Conservation (phyloP, 2,888 invertebrate species). For the Pollenia labialis region DNA sequence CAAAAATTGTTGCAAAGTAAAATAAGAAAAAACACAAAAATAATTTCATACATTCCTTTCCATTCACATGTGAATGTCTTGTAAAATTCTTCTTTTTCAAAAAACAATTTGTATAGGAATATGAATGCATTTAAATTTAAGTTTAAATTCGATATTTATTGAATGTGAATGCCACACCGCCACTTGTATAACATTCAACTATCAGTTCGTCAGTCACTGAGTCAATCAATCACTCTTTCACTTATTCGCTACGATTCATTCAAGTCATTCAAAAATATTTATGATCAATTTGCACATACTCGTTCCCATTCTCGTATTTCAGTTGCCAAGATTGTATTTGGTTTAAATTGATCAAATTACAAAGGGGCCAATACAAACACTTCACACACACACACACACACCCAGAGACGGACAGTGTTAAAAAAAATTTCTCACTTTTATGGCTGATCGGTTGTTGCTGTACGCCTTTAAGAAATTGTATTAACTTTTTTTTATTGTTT, state of each 20-base stretch:
- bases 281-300: slow-evolving; percentile 42
- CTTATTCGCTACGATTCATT: slow-evolving; percentile 9
- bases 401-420: background rate
- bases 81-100: no score
- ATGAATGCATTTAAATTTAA: background rate
- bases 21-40: background rate
- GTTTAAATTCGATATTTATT: slow-evolving; percentile 18
- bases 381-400: background rate
- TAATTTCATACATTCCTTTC: no score
- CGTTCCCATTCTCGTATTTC: slow-evolving; percentile 12
- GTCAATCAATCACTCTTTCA: slow-evolving; percentile 21
- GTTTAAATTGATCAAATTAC: slow-evolving; percentile 11
- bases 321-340: slow-evolving; percentile 23
- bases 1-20: background rate
- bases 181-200: slow-evolving; percentile 29
- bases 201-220: slow-evolving; percentile 26
- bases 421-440: slow-evolving; percentile 35
- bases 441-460: background rate
- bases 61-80: no score
- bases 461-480: slow-evolving; percentile 29
- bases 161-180: slow-evolving; percentile 50
- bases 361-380: background rate
- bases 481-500: background rate
- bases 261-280: slow-evolving; percentile 45
- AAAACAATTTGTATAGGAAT: background rate